These are phyloP conservation scores for Tichodroma muraria DNA, from an alignment of 2,113 vertebrate genomes.

Conservation along the genomic window DNA sequence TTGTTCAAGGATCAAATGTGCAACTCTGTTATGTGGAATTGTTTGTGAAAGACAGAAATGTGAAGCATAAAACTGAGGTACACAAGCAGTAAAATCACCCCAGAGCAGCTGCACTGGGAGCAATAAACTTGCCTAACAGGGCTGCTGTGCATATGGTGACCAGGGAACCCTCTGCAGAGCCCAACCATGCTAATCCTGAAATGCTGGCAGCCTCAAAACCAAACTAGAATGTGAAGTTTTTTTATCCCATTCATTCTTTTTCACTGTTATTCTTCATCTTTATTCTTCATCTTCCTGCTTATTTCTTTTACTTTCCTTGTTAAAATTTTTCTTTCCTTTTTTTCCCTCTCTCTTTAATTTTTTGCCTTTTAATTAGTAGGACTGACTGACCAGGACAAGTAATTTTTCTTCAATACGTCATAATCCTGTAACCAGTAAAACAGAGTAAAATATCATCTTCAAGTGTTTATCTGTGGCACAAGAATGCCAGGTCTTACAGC, in stretches of 20 bases:
- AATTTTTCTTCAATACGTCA: neutral
- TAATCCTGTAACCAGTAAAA: neutral
- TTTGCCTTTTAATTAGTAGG: neutral
- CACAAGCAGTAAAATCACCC: neutral
- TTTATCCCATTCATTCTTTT: neutral
- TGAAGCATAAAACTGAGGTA: neutral
- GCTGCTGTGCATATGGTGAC: neutral
- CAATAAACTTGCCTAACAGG: neutral
- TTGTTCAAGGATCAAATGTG: neutral
- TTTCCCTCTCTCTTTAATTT: neutral
- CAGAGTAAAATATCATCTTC: neutral
- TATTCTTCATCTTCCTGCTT: neutral
- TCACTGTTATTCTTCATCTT: neutral
- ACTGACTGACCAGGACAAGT: neutral
- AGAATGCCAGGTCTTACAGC: neutral
- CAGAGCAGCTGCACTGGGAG: neutral
- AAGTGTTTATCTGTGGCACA: neutral
- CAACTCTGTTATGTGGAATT: neutral
- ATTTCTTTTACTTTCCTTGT: neutral
- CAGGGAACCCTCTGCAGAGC: neutral
- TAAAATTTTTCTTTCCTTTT: neutral
- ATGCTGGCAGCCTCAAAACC: neutral
- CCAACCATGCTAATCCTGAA: neutral
- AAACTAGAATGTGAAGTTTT: neutral
- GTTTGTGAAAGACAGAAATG: neutral